Evolutionary conservation across 2,113 vertebrate species (phyloP), one percentile per base, ranked within the genome.

Genomic region (Dromas ardeola): DNA sequence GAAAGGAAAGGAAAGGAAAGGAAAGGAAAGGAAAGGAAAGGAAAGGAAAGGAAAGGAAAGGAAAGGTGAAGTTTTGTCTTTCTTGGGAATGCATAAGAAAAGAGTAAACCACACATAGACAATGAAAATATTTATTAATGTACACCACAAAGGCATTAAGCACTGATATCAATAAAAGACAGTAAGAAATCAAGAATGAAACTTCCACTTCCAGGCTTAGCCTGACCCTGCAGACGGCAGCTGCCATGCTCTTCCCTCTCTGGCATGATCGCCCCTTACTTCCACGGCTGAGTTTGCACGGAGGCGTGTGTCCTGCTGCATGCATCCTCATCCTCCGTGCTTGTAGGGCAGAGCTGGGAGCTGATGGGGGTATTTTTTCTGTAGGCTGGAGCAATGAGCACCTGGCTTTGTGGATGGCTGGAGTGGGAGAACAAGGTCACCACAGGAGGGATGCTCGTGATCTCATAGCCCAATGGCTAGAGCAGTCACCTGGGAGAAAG

Each of bases 291-390:
- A 20, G 9, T 56, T 56, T 67, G 49, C 36, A n/a, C 5, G 0
- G 1, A 47, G 20, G 8, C 1, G 1, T 19, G 22, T 47, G 40
- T 79, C 50, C 50, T 74, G 21, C 13, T n/a, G 55, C 14, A 36
- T 0, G 0, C 18, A 15, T 27, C n/a, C n/a, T 47, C 47, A 59
- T 5, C 38, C 29, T 76, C 38, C 52, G 32, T 42, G 30, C 42
- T 32, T 11, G 18, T 3, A 6, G 30, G 15, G 8, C 32, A 93
- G 22, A 49, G 22, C 19, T 0, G 1, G 18, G 16, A 72, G 32
- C 14, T 63, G 25, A 14, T 18, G 2, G 1, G 32, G 23, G 5
- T 27, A 1, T 42, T 84, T 53, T 56, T 81, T 29, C n/a, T 25
- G 0, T 5, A 59, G 36, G 6, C 16, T 4, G 5, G 5, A 55